Base-by-base conservation (phyloP, 1,140 invertebrate species). In the Euura lappo region DNA sequence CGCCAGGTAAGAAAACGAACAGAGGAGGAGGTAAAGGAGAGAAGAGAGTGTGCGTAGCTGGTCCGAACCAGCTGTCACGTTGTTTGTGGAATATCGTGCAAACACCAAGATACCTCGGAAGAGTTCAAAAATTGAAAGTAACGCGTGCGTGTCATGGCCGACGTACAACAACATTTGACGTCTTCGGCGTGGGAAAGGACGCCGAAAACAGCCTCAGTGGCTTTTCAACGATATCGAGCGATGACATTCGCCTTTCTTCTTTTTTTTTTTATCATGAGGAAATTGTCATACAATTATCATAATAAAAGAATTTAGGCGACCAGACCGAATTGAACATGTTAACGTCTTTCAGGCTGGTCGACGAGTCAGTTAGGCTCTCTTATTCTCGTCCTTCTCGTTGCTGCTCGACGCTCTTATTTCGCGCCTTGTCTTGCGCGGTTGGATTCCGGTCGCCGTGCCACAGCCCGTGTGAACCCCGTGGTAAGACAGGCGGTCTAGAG, bases 1-100 rank as follows among this genome's bases (percentile, higher is more conserved):
- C 77, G 65, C 70, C 80, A 81, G 79, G 79, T 81, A 81, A 79
- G 75, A 71, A 44, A n/a, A 28, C 28, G 43, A 74, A n/a, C n/a
- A 28, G 28, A 1, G 1, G 28, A 28, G 66, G 45, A 68, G 13
- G 11, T 46, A 72, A 43, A 44, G 42, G 10, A 70, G 44, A 10
- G 69, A n/a, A 44, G 8, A 8, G 45, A 10, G n/a, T 45, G 10
- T 42, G 43, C 42, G 46, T 60, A 8, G 8, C 44, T 44, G 71
- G 71, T 70, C 70, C 72, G 75, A 71, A 72, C 73, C 69, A 11
- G 64, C 13, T 71, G 68, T 69, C 44, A 69, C 28, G 28, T 28
- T 28, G 28, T 28, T 28, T 28, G 28, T 28, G 28, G 28, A 28
- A 28, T 28, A 28, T 28, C 28, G 28, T 28, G 28, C 28, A 28